A percentile compares a stretch with the other conserved stretches of the same genome.
Evolutionary conservation across 2,888 invertebrate species (phyloP).

Genomic region (Eupithecia inturbata): DNA sequence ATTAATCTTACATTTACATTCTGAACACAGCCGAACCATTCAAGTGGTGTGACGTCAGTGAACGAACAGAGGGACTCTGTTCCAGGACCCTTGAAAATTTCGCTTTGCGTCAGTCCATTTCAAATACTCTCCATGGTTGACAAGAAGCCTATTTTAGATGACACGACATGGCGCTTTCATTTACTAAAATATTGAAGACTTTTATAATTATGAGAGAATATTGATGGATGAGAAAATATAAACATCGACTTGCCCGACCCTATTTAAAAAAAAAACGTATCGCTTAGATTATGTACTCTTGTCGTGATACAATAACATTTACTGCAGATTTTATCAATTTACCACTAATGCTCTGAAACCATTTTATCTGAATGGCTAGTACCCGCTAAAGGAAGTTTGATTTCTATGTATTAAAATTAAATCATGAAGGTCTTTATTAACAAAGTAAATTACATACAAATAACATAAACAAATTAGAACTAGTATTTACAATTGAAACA

Average conservation of each 20-base stretch:
- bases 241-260: neutral
- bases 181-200: conserved; percentile 1
- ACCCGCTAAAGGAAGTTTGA: neutral
- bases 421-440: too few relatives aligned
- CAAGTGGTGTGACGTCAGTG: conserved; percentile 60
- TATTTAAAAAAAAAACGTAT: too few relatives aligned
- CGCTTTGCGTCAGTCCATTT: conserved; percentile 58
- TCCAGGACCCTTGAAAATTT: conserved; percentile 61
- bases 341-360: neutral
- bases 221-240: neutral
- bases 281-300: too few relatives aligned
- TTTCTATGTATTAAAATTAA: neutral
- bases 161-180: conserved; percentile 44
- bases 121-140: conserved; percentile 56
- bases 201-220: neutral
- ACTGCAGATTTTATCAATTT: neutral
- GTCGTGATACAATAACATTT: too few relatives aligned
- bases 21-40: conserved; percentile 47
- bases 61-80: conserved; percentile 55
- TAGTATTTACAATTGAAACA: too few relatives aligned
- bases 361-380: neutral
- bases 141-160: conserved; percentile 65
- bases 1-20: conserved; percentile 37
- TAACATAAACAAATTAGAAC: too few relatives aligned
- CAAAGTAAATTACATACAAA: too few relatives aligned